A percentile compares a stretch with the other conserved stretches of the same genome.
Conservation (phyloP, 2,113 vertebrate species). For the Lasiurus cinereus region DNA sequence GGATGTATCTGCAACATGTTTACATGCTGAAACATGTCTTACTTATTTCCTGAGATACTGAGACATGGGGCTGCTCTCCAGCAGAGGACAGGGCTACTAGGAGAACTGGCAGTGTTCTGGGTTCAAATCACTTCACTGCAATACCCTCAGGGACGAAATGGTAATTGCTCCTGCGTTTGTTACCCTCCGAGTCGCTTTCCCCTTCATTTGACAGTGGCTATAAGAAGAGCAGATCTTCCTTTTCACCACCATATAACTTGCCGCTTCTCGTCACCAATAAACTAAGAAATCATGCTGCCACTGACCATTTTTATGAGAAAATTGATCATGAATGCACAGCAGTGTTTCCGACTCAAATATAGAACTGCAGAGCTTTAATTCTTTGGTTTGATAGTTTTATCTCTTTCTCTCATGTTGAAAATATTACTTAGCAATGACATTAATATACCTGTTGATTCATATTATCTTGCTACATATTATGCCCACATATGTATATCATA, state of each 20-base stretch:
- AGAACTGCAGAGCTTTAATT: not conserved
- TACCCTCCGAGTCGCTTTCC: not conserved
- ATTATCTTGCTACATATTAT: not conserved
- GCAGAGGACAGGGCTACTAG: not conserved
- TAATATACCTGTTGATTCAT: not conserved
- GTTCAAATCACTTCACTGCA: not conserved
- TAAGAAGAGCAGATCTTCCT: not conserved
- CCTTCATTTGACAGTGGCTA: not conserved
- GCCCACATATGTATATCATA: not conserved
- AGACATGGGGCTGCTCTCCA: not conserved
- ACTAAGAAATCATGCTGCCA: not conserved
- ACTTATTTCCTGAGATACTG: slow-evolving; percentile 36
- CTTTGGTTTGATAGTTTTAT: slow-evolving; percentile 33
- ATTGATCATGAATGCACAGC: not conserved
- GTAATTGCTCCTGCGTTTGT: not conserved
- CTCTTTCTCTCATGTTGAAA: slow-evolving; percentile 1
- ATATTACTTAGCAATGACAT: slow-evolving; percentile 22
- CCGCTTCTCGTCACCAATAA: slow-evolving; percentile 8
- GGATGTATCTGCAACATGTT: slow-evolving; percentile 24
- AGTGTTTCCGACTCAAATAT: not conserved
- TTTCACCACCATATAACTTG: not conserved
- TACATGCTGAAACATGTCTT: slow-evolving; percentile 17
- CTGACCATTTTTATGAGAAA: slow-evolving; percentile 25
- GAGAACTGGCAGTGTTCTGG: not conserved
- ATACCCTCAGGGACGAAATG: not conserved